Base-by-base conservation (phyloP, 2,888 invertebrate genomes). In the Andrena fulva region DNA sequence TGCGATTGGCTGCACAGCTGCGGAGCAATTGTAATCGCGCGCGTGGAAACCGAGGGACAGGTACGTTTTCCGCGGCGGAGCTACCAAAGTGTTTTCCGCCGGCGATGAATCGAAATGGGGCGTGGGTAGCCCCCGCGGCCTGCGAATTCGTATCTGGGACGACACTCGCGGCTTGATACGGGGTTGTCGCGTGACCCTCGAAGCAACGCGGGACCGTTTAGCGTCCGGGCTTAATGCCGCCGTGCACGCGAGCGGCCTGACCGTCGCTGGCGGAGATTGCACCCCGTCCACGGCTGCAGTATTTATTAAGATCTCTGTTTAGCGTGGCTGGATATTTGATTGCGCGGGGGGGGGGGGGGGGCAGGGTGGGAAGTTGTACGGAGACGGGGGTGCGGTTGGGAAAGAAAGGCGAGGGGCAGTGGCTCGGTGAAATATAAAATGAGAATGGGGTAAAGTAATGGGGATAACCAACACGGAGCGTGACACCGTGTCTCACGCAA, bases 181-280 rank as follows among this genome's bases (percentile, higher is more conserved):
- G 64, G 59, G 48, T 66, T 80, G 77, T 86, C 76, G 82, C 77
- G 82, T 82, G 87, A 82, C 78, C 68, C 71, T 63, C 48, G 70
- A 60, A 70, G 80, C 82, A 69, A 83, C 76, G 64, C 60, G 59
- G 75, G 62, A 70, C 72, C 42, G 84, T 81, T 82, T 77, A 86
- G 66, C 70, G 80, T 81, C 80, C 73, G 77, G 67, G 71, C 86
- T 81, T 86, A 86, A 81, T 75, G 86, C 70, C 67, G 27, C 33
- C 60, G 42, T 27, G 80, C 83, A 85, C 83, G 88, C 87, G 70
- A 87, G 8, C 63, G 12, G 10, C 56, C 48, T 29, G 59, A 66
- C 24, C 64, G 31, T 35, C 72, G 52, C 33, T 24, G 52, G 54
- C 79, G 50, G 56, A 68, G 72, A 66, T 68, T 72, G 80, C 67